Evolutionary conservation across 2,888 invertebrate species (phyloP).

Genomic region (Pycnomerus fuliginosus): DNA sequence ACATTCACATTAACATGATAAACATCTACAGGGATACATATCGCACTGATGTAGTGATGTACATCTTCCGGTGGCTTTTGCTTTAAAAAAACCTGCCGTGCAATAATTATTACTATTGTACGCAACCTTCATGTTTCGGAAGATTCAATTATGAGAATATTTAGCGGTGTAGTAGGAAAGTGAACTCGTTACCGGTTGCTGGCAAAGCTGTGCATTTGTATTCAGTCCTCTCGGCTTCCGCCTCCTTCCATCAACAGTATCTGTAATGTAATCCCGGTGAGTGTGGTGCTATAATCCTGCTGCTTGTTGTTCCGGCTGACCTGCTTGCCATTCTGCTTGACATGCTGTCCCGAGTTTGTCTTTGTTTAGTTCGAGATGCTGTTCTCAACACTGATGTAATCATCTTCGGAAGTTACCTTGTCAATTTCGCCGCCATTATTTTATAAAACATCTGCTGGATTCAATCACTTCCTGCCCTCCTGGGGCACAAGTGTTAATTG

Average conservation of each 20-base stretch:
- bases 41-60: too few species aligned
- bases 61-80: too few species aligned
- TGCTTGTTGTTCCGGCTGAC: conserved; percentile 36
- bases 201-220: conserved; percentile 30
- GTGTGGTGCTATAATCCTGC: conserved; percentile 32
- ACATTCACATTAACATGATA: too few species aligned
- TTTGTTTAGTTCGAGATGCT: conserved; percentile 22
- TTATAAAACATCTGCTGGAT: conserved; percentile 12
- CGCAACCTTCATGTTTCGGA: too few species aligned
- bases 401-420: conserved; percentile 18
- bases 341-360: conserved; percentile 28
- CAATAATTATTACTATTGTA: too few species aligned
- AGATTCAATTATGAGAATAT: conserved; percentile 13
- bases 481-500: too few species aligned
- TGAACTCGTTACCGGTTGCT: conserved; percentile 21
- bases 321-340: conserved; percentile 32
- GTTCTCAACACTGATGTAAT: conserved; percentile 16
- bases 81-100: too few species aligned
- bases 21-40: too few species aligned
- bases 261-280: conserved; percentile 37
- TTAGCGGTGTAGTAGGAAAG: conserved; percentile 14
- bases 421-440: conserved; percentile 13
- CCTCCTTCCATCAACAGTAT: conserved; percentile 34
- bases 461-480: too few species aligned
- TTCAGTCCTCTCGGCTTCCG: conserved; percentile 30